Base-by-base conservation (phyloP, 2,797 vertebrate genomes). In the Anabacerthia variegaticeps region DNA sequence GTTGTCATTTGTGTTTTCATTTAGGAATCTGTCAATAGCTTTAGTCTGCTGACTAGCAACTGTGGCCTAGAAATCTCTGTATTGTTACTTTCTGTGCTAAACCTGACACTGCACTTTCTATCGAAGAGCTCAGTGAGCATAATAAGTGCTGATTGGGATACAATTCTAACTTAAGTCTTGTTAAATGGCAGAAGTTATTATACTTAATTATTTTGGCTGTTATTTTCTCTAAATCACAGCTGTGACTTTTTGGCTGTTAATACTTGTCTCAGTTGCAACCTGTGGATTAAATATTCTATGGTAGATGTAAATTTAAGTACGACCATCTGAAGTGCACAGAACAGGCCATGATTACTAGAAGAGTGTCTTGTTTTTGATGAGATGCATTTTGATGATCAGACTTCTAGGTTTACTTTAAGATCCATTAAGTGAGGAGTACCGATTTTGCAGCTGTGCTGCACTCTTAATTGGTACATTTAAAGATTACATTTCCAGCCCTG, bases 41-140 rank as follows among this genome's bases (percentile, higher is more conserved):
- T 96, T 98, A 98, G 98, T 98, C 97, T 79, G 94, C 98, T 98
- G 98, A 98, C 96, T 81, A 96, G 88, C 66, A 97, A 67, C 96
- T 97, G 74, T 97, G 96, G 97, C 97, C 98, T 98, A 96, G 96
- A 96, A 97, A 96, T 96, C 92, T 96, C 95, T 98, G 98, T 98
- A 98, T 98, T 98, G 97, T 98, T 97, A 98, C 98, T 98, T 98
- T 98, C 97, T 96, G 96, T 98, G 97, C 95, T 98, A 98, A 98
- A 98, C 98, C 97, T 98, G 97, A 97, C 97, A 61, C 97, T 88
- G 93, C 98, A 98, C 95, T 98, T 98, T 97, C 89, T 98, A 95
- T 97, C 82, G 97, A 98, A 98, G 98, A 97, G 98, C 97, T 98
- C 98, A 98, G 97, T 97, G 98, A 98, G 97, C 97, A 94, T 97